Conservation (phyloP, 2,888 invertebrate genomes). For the Tinea trinotella region DNA sequence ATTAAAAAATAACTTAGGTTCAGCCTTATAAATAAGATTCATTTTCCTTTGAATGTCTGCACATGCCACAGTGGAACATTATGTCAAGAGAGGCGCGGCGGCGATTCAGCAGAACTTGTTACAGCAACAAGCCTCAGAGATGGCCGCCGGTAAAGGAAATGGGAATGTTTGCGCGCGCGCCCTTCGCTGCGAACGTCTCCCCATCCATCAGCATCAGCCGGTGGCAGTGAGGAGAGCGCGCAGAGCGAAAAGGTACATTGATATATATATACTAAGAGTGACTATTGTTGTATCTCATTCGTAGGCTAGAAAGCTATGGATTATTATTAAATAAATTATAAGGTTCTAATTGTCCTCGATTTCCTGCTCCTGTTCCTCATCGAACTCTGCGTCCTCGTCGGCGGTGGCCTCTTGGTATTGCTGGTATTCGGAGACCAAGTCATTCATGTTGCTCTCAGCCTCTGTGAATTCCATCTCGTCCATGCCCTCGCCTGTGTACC, state of each 20-base stretch:
- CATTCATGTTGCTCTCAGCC: conserved; percentile 96
- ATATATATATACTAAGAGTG: not conserved
- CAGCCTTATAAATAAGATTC: conserved; percentile 64
- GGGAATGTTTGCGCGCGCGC: conserved; percentile 46
- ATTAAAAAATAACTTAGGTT: conserved; percentile 66
- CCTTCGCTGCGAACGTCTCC: not conserved
- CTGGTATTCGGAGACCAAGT: conserved; percentile 93
- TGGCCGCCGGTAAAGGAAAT: conserved; percentile 59
- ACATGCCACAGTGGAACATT: conserved; percentile 48
- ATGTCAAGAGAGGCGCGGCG: conserved; percentile 52
- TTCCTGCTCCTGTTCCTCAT: conserved; percentile 82
- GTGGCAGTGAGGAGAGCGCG: not conserved
- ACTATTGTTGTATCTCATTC: conserved; percentile 1
- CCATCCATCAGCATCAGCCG: not conserved
- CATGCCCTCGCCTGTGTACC: conserved; percentile 98
- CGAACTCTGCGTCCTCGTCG: conserved; percentile 87
- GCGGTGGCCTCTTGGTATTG: conserved; percentile 94
- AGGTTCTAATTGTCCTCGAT: conserved; percentile 73
- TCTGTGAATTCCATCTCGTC: conserved; percentile 98
- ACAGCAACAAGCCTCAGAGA: conserved; percentile 54
- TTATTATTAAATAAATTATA: not conserved
- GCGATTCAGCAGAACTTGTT: conserved; percentile 50
- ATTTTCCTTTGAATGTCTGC: conserved; percentile 50
- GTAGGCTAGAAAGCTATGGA: conserved; percentile 1
- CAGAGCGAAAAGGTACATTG: not conserved